Conservation (phyloP, 1,140 invertebrate species). For the Radopholus similis region DNA sequence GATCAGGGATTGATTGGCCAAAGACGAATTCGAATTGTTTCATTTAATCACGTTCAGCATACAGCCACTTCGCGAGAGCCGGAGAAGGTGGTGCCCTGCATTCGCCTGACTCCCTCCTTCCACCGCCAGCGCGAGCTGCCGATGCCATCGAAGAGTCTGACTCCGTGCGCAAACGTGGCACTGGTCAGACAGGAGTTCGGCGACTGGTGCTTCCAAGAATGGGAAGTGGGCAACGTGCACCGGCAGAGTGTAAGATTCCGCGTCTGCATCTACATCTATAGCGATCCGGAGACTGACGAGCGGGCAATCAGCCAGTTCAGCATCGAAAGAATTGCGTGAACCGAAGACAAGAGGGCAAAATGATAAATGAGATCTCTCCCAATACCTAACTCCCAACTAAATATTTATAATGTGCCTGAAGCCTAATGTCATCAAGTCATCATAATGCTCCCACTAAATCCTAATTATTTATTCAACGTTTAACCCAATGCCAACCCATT, state of each 20-base stretch:
- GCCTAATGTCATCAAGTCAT: too few relatives aligned
- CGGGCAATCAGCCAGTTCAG: constrained; percentile 1
- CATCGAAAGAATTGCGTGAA: background rate
- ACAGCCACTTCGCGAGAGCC: background rate
- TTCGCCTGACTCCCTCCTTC: background rate
- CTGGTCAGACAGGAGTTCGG: background rate
- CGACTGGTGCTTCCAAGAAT: background rate
- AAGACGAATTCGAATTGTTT: background rate
- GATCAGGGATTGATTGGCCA: too few relatives aligned
- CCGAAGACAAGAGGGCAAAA: background rate
- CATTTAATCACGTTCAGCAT: background rate
- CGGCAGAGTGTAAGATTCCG: background rate
- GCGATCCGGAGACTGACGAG: background rate
- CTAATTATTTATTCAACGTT: too few relatives aligned
- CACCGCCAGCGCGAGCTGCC: background rate
- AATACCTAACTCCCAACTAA: too few relatives aligned
- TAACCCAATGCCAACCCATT: too few relatives aligned
- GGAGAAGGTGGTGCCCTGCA: background rate
- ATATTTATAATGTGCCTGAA: too few relatives aligned
- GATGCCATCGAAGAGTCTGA: background rate
- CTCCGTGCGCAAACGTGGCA: background rate
- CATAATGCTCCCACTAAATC: too few relatives aligned
- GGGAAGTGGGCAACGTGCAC: background rate
- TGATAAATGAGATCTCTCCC: background rate
- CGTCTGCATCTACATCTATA: background rate